Base-by-base conservation (phyloP, 2,113 vertebrate species). In the Hirundichthys speculiger region DNA sequence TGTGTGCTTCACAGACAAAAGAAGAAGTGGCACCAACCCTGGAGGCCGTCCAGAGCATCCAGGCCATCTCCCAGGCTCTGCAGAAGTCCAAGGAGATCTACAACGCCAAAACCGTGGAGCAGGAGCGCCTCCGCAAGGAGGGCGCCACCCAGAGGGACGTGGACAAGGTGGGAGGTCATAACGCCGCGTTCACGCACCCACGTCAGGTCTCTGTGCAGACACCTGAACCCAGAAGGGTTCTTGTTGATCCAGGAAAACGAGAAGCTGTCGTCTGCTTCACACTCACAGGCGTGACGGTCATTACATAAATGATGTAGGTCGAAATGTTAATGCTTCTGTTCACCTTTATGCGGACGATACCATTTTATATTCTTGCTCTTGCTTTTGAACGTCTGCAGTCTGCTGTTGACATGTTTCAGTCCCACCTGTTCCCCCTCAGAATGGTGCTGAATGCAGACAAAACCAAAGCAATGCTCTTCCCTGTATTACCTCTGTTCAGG, bases 61-160 rank as follows among this genome's bases (percentile, higher is more conserved):
- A 98, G 90, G 95, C 82, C 85, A 96, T 94, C 75, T 95, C 93
- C 69, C 96, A 98, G 86, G 91, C 95, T 12, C 92, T 99, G 53
- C 96, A 96, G 85, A 99, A 99, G 88, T 95, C 95, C 84, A 98
- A 98, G 90, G 98, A 99, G 89, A 96, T 90, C 89, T 99, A 99
- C 80, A 96, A 95, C 65, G 84, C 92, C 76, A 98, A 97, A 79
- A 96, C 92, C 47, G 90, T 99, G 2, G 98, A 99, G 77, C 96
- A 96, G 62, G 98, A 98, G 64, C 94, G 95, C 39, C 93, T 98
- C 76, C 97, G 95, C 84, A 99, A 98, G 82, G 98, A 99, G 86
- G 96, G 97, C 70, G 96, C 96, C 80, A 94, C 96, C 54, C 95
- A 95, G 78, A 95, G 95, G 90, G 98, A 99, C 72, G 84, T 97